Conservation (phyloP, 2,888 invertebrate species). For the Epistrophe eligans region DNA sequence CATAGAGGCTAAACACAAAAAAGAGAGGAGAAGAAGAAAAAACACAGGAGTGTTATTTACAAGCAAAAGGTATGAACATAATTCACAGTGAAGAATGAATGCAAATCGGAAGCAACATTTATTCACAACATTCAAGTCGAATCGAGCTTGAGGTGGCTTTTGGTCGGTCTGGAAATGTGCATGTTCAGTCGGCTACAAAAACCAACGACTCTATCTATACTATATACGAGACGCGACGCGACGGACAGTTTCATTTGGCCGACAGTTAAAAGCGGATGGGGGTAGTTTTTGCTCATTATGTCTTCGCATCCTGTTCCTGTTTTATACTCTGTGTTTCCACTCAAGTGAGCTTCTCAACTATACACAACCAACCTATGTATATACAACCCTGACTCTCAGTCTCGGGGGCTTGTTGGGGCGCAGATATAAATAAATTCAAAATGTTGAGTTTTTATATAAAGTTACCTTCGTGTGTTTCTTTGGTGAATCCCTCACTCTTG, state of each 20-base stretch:
- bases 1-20: conserved; percentile 5
- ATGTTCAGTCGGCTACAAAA: conserved; percentile 19
- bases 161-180: conserved; percentile 25
- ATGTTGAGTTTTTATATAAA: conserved; percentile 49
- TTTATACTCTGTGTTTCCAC: conserved; percentile 71
- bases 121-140: conserved; percentile 67
- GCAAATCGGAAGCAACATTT: conserved; percentile 77
- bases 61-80: conserved; percentile 74
- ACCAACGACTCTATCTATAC: conserved; percentile 1
- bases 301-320: conserved; percentile 74
- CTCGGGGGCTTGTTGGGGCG: conserved; percentile 3
- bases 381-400: background rate
- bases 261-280: conserved; percentile 23
- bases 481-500: conserved; percentile 22
- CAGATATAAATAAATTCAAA: conserved; percentile 75
- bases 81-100: conserved; percentile 76
- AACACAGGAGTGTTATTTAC: conserved; percentile 68
- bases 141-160: conserved; percentile 55
- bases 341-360: conserved; percentile 68
- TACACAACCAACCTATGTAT: background rate
- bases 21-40: background rate
- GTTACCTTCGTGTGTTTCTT: conserved; percentile 52
- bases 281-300: conserved; percentile 75
- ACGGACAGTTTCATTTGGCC: conserved; percentile 19
- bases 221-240: background rate